These are phyloP conservation scores for Xylocopa sonorina DNA, from an alignment of 1,140 invertebrate species.

Conservation along the genomic window DNA sequence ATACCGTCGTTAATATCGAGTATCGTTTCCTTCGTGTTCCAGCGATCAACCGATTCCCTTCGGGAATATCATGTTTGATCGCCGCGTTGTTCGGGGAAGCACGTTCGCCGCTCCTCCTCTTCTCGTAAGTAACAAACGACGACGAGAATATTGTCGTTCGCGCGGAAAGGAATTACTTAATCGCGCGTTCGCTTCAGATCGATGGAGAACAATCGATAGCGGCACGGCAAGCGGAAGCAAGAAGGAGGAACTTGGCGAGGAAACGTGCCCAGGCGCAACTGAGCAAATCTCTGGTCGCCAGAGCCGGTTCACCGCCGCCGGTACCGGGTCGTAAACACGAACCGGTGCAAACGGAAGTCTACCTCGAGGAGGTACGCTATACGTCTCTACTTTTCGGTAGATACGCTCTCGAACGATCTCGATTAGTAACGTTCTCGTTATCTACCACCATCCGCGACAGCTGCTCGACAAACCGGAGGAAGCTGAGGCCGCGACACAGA, in stretches of 20 bases:
- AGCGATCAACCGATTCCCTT: conserved; percentile 83
- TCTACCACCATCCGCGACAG: conserved; percentile 69
- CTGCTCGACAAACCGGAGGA: conserved; percentile 88
- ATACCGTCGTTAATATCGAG: background rate
- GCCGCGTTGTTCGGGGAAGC: conserved; percentile 90
- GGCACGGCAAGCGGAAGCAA: conserved; percentile 83
- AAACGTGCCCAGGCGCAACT: conserved; percentile 82
- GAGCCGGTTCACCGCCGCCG: conserved; percentile 86
- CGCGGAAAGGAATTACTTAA: background rate
- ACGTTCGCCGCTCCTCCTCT: conserved; percentile 86
- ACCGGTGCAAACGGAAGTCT: conserved; percentile 93
- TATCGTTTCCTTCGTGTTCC: conserved; percentile 53
- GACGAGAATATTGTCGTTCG: background rate
- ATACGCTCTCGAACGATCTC: too few species aligned
- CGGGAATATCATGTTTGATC: conserved; percentile 93
- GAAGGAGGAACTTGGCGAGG: conserved; percentile 84
- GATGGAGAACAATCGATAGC: conserved; percentile 84
- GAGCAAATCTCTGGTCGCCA: conserved; percentile 79
- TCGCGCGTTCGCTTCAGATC: conserved; percentile 74
- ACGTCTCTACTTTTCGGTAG: too few species aligned
- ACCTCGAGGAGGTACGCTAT: conserved; percentile 89
- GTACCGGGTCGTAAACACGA: conserved; percentile 91
- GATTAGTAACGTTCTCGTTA: background rate
- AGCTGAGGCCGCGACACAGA: conserved; percentile 90
- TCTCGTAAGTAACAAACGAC: conserved; percentile 72